Conservation (phyloP, 2,888 invertebrate species). For the Hirtodrosophila trivittata region DNA sequence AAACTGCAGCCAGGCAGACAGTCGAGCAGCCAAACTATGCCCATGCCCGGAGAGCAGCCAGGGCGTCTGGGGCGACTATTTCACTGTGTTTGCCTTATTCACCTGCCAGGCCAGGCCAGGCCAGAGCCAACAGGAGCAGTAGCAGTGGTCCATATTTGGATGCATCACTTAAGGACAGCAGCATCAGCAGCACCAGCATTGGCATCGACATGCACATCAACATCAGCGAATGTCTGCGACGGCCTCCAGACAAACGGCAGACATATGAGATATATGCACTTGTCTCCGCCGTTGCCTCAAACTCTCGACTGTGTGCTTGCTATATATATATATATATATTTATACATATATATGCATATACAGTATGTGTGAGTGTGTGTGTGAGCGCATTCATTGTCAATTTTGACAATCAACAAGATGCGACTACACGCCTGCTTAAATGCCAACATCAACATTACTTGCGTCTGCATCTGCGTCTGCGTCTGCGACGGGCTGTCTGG, state of each 20-base stretch:
- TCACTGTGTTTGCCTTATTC: constrained; percentile 50
- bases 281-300: constrained; percentile 50
- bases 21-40: constrained; percentile 38
- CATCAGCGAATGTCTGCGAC: constrained; percentile 59
- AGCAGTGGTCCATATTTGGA: constrained; percentile 81
- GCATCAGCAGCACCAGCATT: constrained; percentile 31
- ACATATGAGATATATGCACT: constrained; percentile 80
- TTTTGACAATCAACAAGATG: constrained; percentile 81
- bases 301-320: constrained; percentile 11
- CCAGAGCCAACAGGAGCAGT: constrained; percentile 21
- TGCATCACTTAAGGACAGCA: constrained; percentile 75
- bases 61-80: constrained; percentile 55
- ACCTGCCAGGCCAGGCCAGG: constrained; percentile 61
- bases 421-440: constrained; percentile 73
- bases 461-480: constrained; percentile 20
- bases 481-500: constrained; percentile 73
- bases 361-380: constrained; percentile 29
- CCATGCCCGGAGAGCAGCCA: constrained; percentile 44
- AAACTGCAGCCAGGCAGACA: constrained; percentile 56
- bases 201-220: constrained; percentile 54
- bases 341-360: constrained; percentile 4
- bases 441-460: constrained; percentile 68
- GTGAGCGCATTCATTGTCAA: constrained; percentile 78
- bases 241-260: constrained; percentile 81
- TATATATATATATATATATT: constrained; percentile 10